Base-by-base conservation (phyloP, 2,797 vertebrate species). In the Enteromius mattozi region DNA sequence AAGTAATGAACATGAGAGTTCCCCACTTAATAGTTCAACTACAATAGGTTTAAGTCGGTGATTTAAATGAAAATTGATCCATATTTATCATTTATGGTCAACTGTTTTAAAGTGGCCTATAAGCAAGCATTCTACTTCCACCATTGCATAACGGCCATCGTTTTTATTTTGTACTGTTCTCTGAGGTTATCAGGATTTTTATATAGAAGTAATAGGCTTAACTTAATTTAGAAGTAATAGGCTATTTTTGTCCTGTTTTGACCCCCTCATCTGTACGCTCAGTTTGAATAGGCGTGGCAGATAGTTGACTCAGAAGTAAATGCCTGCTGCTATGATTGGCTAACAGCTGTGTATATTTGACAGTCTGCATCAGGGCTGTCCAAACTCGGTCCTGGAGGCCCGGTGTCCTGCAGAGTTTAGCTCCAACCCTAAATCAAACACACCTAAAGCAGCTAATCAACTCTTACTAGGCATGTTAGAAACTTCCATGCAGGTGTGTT, bases 1-100 rank as follows among this genome's bases (percentile, higher is more conserved):
- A 65, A 77, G 61, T 27, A 47, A 75, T 82, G 14, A 42, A 56
- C n/a, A 51, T 80, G 19, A 63, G 35, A 40, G 33, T 40, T 35
- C 2, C 30, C 65, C 33, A 40, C 47, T 69, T 69, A 65, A 47
- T 47, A 47, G 17, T 78, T 33, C 9, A 65, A 45, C 16, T 63
- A 30, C 40, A 63, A 30, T 63, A 45, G 37, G 8, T 17, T 30
- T 59, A 45, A 65, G 17, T 68, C 12, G 49, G 10, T 47, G 24
- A 17, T 61, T 27, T 54, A 78, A 24, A 14, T 78, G 14, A 56
- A 74, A 56, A 24, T n/a, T 7, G 2, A 78, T 78, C 13, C 3
- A 4, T 30, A 42, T 45, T 42, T 30, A 14, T 63, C 4, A 30
- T 63, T 78, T 45, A 63, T 45, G 4, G 24, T 78, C 24, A 45